Percentiles rank a stretch among this genome's conserved stretches.
Evolutionary conservation across 2,797 vertebrate genomes (phyloP).

Genomic region (Aldrovandia affinis): DNA sequence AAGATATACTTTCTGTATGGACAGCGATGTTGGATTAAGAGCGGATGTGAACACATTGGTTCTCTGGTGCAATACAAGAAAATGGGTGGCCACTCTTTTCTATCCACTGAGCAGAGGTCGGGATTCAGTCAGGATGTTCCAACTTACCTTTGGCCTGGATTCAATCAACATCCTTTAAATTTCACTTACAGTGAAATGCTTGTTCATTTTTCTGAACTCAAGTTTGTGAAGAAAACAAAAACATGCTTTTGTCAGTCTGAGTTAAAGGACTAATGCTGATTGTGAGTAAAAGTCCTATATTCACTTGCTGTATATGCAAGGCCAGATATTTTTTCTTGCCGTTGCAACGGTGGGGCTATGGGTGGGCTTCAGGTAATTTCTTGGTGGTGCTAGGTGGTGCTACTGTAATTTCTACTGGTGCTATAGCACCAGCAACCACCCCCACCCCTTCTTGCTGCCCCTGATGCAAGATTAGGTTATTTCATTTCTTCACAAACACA

Average conservation of each 20-base stretch:
- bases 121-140: background rate
- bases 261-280: background rate
- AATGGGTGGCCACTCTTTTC: background rate
- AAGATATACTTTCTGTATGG: background rate
- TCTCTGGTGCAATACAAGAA: background rate
- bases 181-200: background rate
- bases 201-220: too few species aligned
- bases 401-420: too few species aligned
- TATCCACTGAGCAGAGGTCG: background rate
- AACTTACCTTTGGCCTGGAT: background rate
- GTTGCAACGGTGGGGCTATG: too few species aligned
- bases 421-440: too few species aligned
- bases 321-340: too few species aligned
- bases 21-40: background rate
- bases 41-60: background rate
- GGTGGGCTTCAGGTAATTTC: too few species aligned
- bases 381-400: too few species aligned
- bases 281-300: too few species aligned
- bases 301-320: too few species aligned
- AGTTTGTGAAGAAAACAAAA: too few species aligned
- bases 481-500: background rate
- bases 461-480: too few species aligned
- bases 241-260: background rate
- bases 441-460: too few species aligned
- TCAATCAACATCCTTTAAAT: background rate